Evolutionary conservation across 2,888 invertebrate species (phyloP).

Genomic region (Tachina lurida): DNA sequence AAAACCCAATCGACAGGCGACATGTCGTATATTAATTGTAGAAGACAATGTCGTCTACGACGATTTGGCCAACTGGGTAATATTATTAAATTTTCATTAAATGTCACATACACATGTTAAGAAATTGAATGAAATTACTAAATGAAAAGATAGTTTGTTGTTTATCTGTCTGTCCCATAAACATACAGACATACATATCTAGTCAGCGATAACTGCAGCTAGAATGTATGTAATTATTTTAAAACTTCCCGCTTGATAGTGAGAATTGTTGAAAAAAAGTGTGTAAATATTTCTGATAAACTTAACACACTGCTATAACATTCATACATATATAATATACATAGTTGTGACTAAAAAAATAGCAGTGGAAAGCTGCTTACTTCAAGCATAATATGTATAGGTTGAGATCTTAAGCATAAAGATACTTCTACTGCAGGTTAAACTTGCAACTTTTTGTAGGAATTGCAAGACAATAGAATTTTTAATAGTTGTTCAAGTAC

Average conservation of each 20-base stretch:
- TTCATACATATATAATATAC: too few species aligned
- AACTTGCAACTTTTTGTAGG: too few species aligned
- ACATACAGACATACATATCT: background rate
- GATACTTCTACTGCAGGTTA: too few species aligned
- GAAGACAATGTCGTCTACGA: too few species aligned
- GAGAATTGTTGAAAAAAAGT: slow-evolving; percentile 25
- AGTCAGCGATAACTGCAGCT: background rate
- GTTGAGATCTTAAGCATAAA: too few species aligned
- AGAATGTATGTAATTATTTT: slow-evolving; percentile 9
- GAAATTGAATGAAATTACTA: slow-evolving; percentile 47
- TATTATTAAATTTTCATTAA: slow-evolving; percentile 65
- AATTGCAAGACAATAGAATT: too few species aligned
- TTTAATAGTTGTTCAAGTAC: too few species aligned
- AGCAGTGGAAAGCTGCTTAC: background rate
- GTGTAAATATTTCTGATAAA: slow-evolving; percentile 22
- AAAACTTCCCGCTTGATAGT: slow-evolving; percentile 14
- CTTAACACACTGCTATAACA: background rate
- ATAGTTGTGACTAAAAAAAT: background rate
- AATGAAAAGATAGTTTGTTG: slow-evolving; percentile 32
- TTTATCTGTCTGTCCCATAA: background rate
- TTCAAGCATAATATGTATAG: too few species aligned
- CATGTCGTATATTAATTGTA: too few species aligned
- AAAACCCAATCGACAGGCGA: too few species aligned
- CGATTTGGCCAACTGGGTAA: too few species aligned
- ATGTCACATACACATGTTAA: slow-evolving; percentile 53